Evolutionary conservation across 2,888 invertebrate species (phyloP), one percentile per base, ranked within the genome.

Genomic region (Drosophila buzzatii): DNA sequence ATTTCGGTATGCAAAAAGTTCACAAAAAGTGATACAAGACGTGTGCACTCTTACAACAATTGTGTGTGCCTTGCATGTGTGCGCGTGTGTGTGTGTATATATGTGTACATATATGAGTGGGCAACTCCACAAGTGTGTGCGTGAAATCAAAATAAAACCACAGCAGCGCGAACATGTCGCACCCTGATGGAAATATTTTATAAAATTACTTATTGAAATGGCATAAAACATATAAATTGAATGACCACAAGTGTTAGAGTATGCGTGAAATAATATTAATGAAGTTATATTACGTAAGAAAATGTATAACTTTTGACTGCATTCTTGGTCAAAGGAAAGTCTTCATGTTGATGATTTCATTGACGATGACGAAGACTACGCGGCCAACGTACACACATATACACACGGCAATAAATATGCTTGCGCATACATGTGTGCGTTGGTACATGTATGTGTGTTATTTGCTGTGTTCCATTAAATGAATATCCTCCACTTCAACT

Each of bases 111-210:
- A 41, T 61, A 41, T 69, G 70, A 33, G 59, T 63, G 67, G 49
- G 73, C 57, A 83, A 80, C 85, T 90, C 85, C 90, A 85, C 85
- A 85, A 85, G 85, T 85, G 85, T 85, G 84, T 73, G 85, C 70
- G 80, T 79, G 69, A 87, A 85, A 88, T 90, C 89, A 90, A 85
- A 85, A 90, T 88, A 90, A 79, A 76, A 82, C 35, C 62, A 72
- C 23, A 72, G 67, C 62, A 55, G 51, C 55, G 52, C 49, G 47
- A 60, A 33, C 56, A 51, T 72, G 73, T 78, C 77, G 82, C 88
- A 75, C 91, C 92, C 92, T 92, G 91, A 92, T 92, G 92, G 91
- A 90, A 92, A 76, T 90, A 85, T 81, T 87, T 84, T 81, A 66
- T 69, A 52, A 70, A 65, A 91, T 84, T 83, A 81, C 60, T 65